Conservation (phyloP, 2,888 invertebrate species). For the Nipponacmea schrenckii region DNA sequence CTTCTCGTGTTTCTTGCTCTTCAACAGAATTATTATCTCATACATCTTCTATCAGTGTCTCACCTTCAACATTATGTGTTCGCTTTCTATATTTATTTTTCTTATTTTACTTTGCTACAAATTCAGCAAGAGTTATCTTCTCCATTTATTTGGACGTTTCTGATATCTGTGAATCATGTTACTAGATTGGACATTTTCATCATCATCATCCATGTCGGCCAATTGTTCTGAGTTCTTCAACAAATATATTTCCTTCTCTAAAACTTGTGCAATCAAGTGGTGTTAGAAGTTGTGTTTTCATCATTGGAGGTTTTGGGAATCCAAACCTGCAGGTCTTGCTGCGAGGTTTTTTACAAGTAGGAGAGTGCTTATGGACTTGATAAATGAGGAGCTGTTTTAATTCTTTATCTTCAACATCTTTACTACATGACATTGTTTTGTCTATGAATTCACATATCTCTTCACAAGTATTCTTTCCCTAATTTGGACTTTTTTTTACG, state of each 20-base stretch:
- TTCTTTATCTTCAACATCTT: constrained; percentile 26
- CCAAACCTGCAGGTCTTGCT: constrained; percentile 6
- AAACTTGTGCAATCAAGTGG: constrained; percentile 9
- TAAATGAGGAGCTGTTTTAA: constrained; percentile 16
- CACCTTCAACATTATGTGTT: no score
- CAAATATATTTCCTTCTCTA: not conserved
- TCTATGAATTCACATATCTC: constrained; percentile 30
- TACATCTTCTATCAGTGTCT: constrained; percentile 21
- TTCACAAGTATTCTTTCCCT: constrained; percentile 24
- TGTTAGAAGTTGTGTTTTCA: constrained; percentile 2
- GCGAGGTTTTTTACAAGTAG: constrained; percentile 19
- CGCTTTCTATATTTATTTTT: not conserved
- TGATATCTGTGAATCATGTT: constrained; percentile 32
- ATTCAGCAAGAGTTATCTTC: constrained; percentile 37
- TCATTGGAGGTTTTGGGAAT: constrained; percentile 11
- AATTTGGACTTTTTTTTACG: constrained; percentile 36
- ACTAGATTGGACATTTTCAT: constrained; percentile 27
- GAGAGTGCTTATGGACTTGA: constrained; percentile 29
- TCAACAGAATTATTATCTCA: constrained; percentile 1
- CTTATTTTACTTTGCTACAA: constrained; percentile 27
- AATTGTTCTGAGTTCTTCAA: no score
- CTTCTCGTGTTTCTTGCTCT: not conserved
- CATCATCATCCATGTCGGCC: no score
- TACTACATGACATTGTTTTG: constrained; percentile 23
- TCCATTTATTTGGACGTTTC: constrained; percentile 26